Evolutionary conservation across 2,113 vertebrate species (phyloP).

Genomic region (Hypanus sabinus): DNA sequence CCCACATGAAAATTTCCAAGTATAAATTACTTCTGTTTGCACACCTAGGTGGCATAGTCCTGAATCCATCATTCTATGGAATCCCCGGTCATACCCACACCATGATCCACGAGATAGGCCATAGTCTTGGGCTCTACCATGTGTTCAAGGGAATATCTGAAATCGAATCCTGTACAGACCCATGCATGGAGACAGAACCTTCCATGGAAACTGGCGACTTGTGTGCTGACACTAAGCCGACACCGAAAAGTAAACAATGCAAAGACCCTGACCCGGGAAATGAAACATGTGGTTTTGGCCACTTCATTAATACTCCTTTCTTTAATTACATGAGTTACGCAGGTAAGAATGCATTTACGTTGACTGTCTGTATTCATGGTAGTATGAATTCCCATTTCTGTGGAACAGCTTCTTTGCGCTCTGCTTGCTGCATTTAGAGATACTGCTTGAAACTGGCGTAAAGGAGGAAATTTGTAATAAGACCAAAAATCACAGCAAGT

Average conservation of each 20-base stretch:
- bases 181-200: constrained; percentile 88
- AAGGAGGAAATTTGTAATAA: neutral
- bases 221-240: constrained; percentile 89
- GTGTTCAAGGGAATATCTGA: constrained; percentile 94
- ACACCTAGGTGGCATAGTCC: constrained; percentile 79
- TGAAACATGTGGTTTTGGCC: constrained; percentile 80
- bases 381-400: neutral
- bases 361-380: neutral
- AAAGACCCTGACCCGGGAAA: constrained; percentile 79
- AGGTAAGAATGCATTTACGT: constrained; percentile 58
- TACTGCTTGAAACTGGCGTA: neutral
- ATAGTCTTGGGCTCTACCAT: constrained; percentile 91
- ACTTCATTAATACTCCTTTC: constrained; percentile 82
- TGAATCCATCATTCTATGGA: constrained; percentile 93
- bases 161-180: constrained; percentile 91
- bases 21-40: neutral
- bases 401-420: neutral
- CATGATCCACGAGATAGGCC: constrained; percentile 95
- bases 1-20: neutral
- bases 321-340: constrained; percentile 98
- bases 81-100: constrained; percentile 90
- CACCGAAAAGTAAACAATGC: constrained; percentile 87
- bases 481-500: neutral
- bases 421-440: neutral
- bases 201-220: constrained; percentile 93